Evolutionary conservation across 2,113 vertebrate species (phyloP), one percentile per base, ranked within the genome.

Genomic region (Coryphaenoides rupestris): DNA sequence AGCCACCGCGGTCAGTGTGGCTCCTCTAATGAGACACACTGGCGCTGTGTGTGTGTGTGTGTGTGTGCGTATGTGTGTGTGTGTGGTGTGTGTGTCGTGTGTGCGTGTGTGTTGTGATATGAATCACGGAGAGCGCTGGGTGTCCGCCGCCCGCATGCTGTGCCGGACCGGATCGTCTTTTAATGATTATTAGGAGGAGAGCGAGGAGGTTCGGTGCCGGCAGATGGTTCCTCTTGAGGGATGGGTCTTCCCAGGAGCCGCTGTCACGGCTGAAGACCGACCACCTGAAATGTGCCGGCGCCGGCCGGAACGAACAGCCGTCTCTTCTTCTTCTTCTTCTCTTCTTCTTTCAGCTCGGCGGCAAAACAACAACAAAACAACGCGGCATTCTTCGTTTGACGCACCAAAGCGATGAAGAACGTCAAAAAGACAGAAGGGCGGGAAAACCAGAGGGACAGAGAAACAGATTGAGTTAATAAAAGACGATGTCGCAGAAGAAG

Each of bases 171-270:
- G 46, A 68, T 15, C n/a, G 63, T 45, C 26, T 67, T 81, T 84
- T 82, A 81, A 78, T 84, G 83, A 79, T 83, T 82, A 78, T 82
- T 70, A 74, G 62, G 60, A 76, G 64, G 60, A 66, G 62, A 84
- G 73, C 60, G 21, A 28, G 74, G 58, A 49, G 47, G 47, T 16
- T 3, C 1, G 17, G 47, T 45, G 70, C 63, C 21, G 66, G 70
- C 85, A 86, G 85, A 85, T 84, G 88, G 73, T 69, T 83, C 70
- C 79, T 82, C 85, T 73, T 55, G 80, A 82, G 84, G 77, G 78
- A 58, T 71, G 75, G 28, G 28, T 58, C 65, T 75, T 72, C 68
- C 72, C 62, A 77, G 75, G 54, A 83, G 60, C 70, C 73, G 73
- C 80, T 80, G 79, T 85, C 81, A 85, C 66, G 57, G 70, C 64